Conservation (phyloP, 2,888 invertebrate species). For the Melanophora roralis region DNA sequence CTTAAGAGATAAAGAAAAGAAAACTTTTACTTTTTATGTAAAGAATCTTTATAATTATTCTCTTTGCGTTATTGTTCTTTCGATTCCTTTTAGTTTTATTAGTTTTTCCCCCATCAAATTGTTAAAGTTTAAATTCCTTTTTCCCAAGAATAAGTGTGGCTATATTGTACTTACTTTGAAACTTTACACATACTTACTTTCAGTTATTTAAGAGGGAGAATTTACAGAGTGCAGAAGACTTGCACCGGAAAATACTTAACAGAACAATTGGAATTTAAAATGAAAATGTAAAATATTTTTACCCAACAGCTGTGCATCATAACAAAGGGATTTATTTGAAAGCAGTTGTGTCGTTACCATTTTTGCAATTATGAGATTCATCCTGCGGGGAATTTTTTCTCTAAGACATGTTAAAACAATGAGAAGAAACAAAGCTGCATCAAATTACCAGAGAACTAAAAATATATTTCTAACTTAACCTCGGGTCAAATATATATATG, state of each 20-base stretch:
- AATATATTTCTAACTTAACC: too few species aligned
- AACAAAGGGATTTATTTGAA: too few species aligned
- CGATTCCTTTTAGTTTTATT: neutral
- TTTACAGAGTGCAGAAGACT: neutral
- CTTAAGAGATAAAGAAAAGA: neutral
- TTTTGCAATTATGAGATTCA: too few species aligned
- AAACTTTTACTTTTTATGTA: neutral
- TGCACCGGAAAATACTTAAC: neutral
- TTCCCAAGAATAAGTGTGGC: neutral
- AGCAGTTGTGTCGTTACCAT: too few species aligned
- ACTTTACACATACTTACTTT: neutral
- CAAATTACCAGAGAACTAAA: too few species aligned
- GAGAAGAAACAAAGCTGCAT: too few species aligned
- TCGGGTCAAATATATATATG: too few species aligned
- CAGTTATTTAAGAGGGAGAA: neutral
- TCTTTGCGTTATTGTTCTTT: neutral
- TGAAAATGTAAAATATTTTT: too few species aligned
- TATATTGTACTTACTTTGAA: constrained; percentile 3
- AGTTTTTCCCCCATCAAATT: neutral
- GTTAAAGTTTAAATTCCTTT: neutral
- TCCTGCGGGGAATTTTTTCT: too few species aligned
- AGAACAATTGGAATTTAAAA: too few species aligned
- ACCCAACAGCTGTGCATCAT: too few species aligned
- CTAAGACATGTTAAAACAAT: too few species aligned
- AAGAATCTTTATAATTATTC: neutral